Conservation (phyloP, 2,888 invertebrate species). For the Coecobrya sp. region DNA sequence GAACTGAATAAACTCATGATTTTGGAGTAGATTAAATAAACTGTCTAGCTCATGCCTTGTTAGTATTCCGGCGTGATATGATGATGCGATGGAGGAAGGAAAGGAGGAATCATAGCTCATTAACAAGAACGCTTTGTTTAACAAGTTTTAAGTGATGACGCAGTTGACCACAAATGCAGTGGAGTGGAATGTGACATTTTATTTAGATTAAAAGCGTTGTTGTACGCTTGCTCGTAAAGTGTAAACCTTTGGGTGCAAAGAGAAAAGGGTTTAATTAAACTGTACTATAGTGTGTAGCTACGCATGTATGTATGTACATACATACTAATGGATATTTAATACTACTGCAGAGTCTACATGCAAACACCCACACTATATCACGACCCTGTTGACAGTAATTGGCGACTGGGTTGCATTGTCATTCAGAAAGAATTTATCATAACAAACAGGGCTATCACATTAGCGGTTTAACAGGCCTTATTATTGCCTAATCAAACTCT, state of each 20-base stretch:
- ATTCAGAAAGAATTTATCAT: background rate
- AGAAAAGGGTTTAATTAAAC: background rate
- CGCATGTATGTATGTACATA: too few relatives aligned
- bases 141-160: constrained; percentile 17
- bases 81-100: background rate
- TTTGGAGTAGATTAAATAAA: background rate
- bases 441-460: too few relatives aligned
- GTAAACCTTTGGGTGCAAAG: background rate
- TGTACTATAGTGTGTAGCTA: too few relatives aligned
- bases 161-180: background rate
- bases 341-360: too few relatives aligned
- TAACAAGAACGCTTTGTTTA: constrained; percentile 15
- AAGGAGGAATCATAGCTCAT: background rate
- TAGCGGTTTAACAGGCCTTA: too few relatives aligned
- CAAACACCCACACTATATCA: background rate
- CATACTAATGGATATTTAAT: too few relatives aligned
- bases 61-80: background rate
- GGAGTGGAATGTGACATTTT: constrained; percentile 3
- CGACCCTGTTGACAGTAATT: background rate
- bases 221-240: background rate
- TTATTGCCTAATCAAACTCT: too few relatives aligned
- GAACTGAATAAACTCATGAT: background rate
- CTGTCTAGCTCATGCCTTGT: background rate
- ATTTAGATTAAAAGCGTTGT: background rate
- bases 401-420: background rate